Evolutionary conservation across 2,113 vertebrate genomes (phyloP), one percentile per base, ranked within the genome.

Genomic region (Atherinomorus stipes): DNA sequence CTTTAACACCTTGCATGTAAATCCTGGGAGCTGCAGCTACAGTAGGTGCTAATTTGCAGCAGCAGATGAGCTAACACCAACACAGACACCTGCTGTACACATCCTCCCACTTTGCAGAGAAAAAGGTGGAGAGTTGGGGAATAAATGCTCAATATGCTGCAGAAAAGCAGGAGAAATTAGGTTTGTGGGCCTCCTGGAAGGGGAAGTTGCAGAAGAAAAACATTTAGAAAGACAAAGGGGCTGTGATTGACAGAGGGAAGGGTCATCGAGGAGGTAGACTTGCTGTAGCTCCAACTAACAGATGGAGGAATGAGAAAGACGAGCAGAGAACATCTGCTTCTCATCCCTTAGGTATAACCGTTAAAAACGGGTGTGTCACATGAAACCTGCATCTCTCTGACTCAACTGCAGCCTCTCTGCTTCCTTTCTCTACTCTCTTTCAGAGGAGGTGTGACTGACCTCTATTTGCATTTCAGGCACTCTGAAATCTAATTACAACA

Each of bases 391-490:
- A 58, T 67, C 38, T 40, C 44, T 82, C 38, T 75, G 72, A 81
- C 54, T 81, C 66, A 59, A 22, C 54, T 28, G 22, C 13, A 74
- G 44, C 60, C 49, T 60, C 49, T 28, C n/a, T 47, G 63, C 76
- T 81, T 85, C 81, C 83, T 83, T 44, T 64, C 42, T 52, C 12
- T 4, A 28, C 21, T 38, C 42, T 47, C 49, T 40, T 23, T 80
- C 66, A 15, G 57, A 76, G 26, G 67, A 50, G 58, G 75, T 58
- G 63, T 31, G 22, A 54, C 50, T 71, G 77, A 85, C 82, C 84
- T 82, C 84, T 26, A 74, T 34, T 34, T 75, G 56, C 69, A 79
- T 78, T 63, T 87, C 71, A 66, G 23, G 58, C 76, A 78, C 71
- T 28, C 40, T 54, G 45, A 25, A 86, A 67, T 76, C 45, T 49